Conservation (phyloP, 2,888 invertebrate genomes). For the Trilocha varians region DNA sequence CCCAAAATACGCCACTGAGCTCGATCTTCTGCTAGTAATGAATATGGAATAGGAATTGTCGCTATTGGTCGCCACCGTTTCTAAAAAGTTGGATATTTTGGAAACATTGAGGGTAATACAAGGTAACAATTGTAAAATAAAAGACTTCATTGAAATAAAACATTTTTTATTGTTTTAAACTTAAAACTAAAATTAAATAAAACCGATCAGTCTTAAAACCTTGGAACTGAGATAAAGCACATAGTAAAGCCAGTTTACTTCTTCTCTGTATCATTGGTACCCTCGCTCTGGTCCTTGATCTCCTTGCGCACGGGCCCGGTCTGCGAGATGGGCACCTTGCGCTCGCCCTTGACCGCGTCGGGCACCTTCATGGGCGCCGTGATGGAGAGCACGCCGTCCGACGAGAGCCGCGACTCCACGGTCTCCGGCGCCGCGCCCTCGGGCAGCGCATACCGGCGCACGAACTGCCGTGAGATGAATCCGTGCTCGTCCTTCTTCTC, state of each 20-base stretch:
- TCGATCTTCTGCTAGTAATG: too few species aligned
- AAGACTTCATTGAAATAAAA: constrained; percentile 1
- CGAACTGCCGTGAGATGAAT: constrained; percentile 79
- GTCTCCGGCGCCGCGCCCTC: constrained; percentile 77
- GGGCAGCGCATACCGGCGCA: constrained; percentile 80
- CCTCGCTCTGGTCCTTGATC: constrained; percentile 25
- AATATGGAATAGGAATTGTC: too few species aligned
- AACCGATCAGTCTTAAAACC: constrained; percentile 27
- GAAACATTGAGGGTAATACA: too few species aligned
- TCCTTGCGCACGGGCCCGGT: constrained; percentile 46
- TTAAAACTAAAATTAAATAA: constrained; percentile 10
- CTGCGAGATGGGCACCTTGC: constrained; percentile 34
- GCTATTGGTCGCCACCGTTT: too few species aligned
- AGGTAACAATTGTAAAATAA: too few species aligned
- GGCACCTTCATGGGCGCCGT: constrained; percentile 67
- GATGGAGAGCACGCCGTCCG: constrained; percentile 81
- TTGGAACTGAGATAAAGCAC: constrained; percentile 13
- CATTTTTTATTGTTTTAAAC: constrained; percentile 8
- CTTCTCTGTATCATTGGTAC: constrained; percentile 9
- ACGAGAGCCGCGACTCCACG: constrained; percentile 79
- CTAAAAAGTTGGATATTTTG: too few species aligned
- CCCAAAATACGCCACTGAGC: too few species aligned
- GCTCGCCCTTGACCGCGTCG: constrained; percentile 28
- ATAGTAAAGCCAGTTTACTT: constrained; percentile 2
- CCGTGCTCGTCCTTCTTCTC: constrained; percentile 82